Base-by-base conservation (phyloP, 2,113 vertebrate genomes). In the Protobothrops mucrosquamatus region DNA sequence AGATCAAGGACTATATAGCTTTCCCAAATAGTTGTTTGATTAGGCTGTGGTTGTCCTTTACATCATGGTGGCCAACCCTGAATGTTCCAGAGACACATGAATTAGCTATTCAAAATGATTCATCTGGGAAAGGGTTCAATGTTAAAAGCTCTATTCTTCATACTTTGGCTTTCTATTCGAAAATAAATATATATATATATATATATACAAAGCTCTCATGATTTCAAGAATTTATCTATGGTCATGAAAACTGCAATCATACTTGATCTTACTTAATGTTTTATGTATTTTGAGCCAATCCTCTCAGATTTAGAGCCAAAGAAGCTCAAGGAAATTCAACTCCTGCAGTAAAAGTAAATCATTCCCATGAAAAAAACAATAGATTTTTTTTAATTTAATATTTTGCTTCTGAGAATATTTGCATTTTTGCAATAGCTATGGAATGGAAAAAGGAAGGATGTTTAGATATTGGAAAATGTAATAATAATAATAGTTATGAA, bases 11-110 rank as follows among this genome's bases (percentile, higher is more conserved):
- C 92, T 90, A 92, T 55, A 92, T 48, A 20, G 26, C 92, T 95
- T 59, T 96, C 48, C 48, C 0, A 94, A 94, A 85, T 92, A 88
- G 43, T 95, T 94, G 55, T 89, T 18, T 93, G 95, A 94, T 89
- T 94, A 92, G 90, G 93, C 95, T 85, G 26, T 87, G 92, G 57
- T 93, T 93, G 26, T 64, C 34, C n/a, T 92, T 92, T 39, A 59
- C 55, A 61, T 61, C 46, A 85, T 39, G 56, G 56, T 55, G 15
- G 26, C 6, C 20, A 93, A 18, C 12, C 24, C 69, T 3, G 2
- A 51, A 89, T 85, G 51, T 43, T 51, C 74, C 46, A 52, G 55
- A 89, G n/a, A 61, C 29, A 61, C 74, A 86, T 3, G 20, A 74
- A 54, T 34, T 26, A 10, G 55, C 23, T 14, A 64, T 24, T 59